A percentile compares a stretch with the other conserved stretches of the same genome.
Conservation (phyloP, 1,140 invertebrate species). For the Drosophila ananassae region DNA sequence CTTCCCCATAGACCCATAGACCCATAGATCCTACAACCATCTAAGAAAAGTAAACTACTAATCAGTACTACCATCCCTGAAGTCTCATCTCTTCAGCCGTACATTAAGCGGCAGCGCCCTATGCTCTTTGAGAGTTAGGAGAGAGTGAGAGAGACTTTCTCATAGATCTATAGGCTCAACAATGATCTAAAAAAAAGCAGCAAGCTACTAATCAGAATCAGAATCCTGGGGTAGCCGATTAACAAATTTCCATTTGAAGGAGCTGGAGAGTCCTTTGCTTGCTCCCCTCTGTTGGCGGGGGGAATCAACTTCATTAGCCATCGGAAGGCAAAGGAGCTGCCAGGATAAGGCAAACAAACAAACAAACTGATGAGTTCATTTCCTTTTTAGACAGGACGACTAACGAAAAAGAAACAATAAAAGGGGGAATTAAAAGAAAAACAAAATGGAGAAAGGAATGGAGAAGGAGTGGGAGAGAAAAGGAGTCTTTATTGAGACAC, state of each 20-base stretch:
- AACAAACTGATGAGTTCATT: constrained; percentile 76
- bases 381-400: constrained; percentile 63
- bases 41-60: too few relatives aligned
- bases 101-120: too few relatives aligned
- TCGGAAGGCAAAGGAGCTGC: constrained; percentile 30
- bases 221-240: constrained; percentile 12
- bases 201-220: too few relatives aligned
- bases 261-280: not conserved
- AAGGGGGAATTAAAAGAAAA: constrained; percentile 9
- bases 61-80: too few relatives aligned
- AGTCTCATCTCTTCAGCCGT: too few relatives aligned
- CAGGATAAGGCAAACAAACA: constrained; percentile 30
- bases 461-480: not conserved
- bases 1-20: too few relatives aligned
- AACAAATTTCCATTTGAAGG: constrained; percentile 31
- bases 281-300: constrained; percentile 9
- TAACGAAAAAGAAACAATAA: not conserved
- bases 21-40: too few relatives aligned
- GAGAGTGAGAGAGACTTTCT: too few relatives aligned
- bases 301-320: constrained; percentile 70
- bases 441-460: not conserved
- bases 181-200: too few relatives aligned
- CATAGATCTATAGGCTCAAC: too few relatives aligned
- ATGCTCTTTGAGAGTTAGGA: too few relatives aligned
- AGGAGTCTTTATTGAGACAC: constrained; percentile 20